Base-by-base conservation (phyloP, 2,113 vertebrate species). In the Burhinus bistriatus region DNA sequence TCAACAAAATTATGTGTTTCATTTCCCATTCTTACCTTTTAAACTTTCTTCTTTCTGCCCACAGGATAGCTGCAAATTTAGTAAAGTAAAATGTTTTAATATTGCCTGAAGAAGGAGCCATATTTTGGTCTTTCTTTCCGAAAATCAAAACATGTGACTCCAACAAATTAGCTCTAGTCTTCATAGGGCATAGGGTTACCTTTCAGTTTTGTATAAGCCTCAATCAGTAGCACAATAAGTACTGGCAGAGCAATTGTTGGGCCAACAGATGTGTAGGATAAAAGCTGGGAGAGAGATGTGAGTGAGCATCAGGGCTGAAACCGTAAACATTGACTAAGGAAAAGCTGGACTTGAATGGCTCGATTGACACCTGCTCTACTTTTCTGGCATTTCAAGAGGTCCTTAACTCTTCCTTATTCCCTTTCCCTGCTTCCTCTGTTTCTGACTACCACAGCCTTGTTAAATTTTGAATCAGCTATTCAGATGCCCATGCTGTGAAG, bases 151-250 rank as follows among this genome's bases (percentile, higher is more conserved):
- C 4, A 2, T 79, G 26, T 38, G 34, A 13, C 16, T 78, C 12
- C 15, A 64, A 2, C 5, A 4, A 79, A 45, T 76, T 72, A 58
- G 5, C 23, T 85, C 34, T 30, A 16, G 11, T 79, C 25, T 86
- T 79, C 29, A 9, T 15, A 55, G 42, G 12, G 9, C 49, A 15
- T 19, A 19, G 21, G 6, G 3, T 27, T 73, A 62, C 6, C 4
- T 79, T 75, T 29, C 4, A 3, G 15, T 38, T 79, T 54, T 82
- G 21, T 70, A 9, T 26, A 70, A 70, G 30, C 34, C 30, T 65
- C 20, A 21, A 1, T 0, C 29, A 34, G 9, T 3, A 34, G 34
- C 47, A 71, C 12, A 61, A 40, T 3, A 17, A 36, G n/a, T 6
- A 11, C 21, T 49, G 47, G 11, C 15, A 58, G 51, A 57, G 18